Evolutionary conservation across 2,888 invertebrate genomes (phyloP), one percentile per base, ranked within the genome.

Genomic region (Aspidiotus rigidus): DNA sequence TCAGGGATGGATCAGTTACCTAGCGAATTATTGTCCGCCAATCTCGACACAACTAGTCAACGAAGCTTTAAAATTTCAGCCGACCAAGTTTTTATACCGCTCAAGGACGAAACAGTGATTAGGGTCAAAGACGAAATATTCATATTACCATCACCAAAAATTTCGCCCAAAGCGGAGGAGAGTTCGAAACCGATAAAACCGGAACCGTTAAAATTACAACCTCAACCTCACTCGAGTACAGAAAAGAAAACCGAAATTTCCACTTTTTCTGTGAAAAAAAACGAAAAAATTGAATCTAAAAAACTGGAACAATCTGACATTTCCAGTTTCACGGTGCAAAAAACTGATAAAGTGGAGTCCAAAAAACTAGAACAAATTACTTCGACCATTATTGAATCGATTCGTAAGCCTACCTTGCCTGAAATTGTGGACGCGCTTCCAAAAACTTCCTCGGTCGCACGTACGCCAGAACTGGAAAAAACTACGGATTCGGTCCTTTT

Each of bases 11-110:
- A 80, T 70, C 78, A 79, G 71, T 79, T 79, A 28, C 81, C 80
- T 72, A 81, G 81, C 73, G 81, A 81, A 7, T 80, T 80, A 28
- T 74, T 81, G 42, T 79, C 81, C 79, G 78, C 79, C 71, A 81
- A 81, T 74, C 75, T 81, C 54, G 78, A 77, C 67, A 79, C 80
- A 40, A 70, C 71, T 9, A 70, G 69, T 17, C 69, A 70, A 60
- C 57, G 61, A 60, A 67, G 67, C 16, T 57, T 59, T 44, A 67
- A 67, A 49, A 59, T 59, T 9, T 59, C 59, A 28, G 59, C 59
- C 7, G 59, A 59, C 39, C 59, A 59, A 39, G 39, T 59, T 28
- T 59, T 59, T 13, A 59, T 59, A 59, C 59, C 59, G 59, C 59
- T 59, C 59, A 59, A 59, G 39, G 59, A 59, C 39, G 59, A 59